Base-by-base conservation (phyloP, 64 coral and sea anemone genomes). In the Acropora tenuis region DNA sequence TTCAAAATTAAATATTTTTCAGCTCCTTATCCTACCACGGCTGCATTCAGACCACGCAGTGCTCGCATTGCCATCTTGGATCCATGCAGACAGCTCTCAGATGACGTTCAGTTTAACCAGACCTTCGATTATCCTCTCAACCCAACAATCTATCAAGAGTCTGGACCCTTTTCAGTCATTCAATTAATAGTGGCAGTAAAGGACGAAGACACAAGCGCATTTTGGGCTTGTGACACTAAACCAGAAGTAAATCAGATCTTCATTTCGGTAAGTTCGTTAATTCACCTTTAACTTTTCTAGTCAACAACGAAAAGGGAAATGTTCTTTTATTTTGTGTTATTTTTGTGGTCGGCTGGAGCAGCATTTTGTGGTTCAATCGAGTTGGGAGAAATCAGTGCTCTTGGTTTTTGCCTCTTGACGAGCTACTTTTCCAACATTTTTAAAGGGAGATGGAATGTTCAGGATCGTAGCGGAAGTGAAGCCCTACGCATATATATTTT, bases 1-100 rank as follows among this genome's bases (percentile, higher is more conserved):
- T 30, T 30, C 30, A 30, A 30, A 30, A 30, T 30, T 30, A 2
- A 55, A 55, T 55, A 55, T 9, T 7, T 55, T 63, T 12, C 11
- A 90, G 89, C 78, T 1, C 9, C 89, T 44, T 66, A 75, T 18
- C 68, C 89, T 75, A 90, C 89, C 50, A 90, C 89, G 1, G 44
- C 8, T 2, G 75, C 47, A 2, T 75, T 83, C 69, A 72, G 79
- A 4, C 20, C 67, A 55, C 60, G 53, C 13, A 18, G 42, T 9
- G 79, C 78, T 17, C 65, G 48, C 4, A 8, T 90, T 18, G 66
- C 44, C 11, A 83, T 90, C 2, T 17, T 90, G 1, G n/a, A 74
- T 2, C 8, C 43, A 20, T 83, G 63, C 17, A n/a, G 79, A 60
- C 89, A 90, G 80, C 13, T 83, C 1, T 41, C 80, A 75, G 79